A percentile compares a stretch with the other conserved stretches of the same genome.
These are phyloP conservation scores for Agrilus mali DNA, from an alignment of 2,888 invertebrate genomes.

Conservation along the genomic window DNA sequence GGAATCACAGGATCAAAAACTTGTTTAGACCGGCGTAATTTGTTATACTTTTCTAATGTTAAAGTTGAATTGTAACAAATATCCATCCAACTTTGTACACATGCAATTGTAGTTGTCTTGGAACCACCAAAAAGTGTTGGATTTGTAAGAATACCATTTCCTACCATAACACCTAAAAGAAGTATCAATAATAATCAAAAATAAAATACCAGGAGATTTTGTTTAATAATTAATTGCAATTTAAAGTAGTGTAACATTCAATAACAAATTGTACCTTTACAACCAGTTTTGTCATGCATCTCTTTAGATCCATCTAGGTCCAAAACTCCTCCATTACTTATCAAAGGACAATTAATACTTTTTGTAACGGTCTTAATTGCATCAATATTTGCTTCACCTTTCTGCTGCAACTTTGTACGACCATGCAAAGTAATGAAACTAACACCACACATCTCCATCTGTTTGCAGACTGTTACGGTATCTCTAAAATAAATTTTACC, in stretches of 20 bases:
- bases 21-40: constrained; percentile 4
- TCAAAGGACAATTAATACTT: constrained; percentile 64
- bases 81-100: constrained; percentile 72
- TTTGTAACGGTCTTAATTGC: constrained; percentile 61
- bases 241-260: neutral
- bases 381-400: constrained; percentile 55
- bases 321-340: constrained; percentile 88
- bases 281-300: constrained; percentile 54
- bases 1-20: constrained; percentile 19
- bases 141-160: constrained; percentile 80
- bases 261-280: constrained; percentile 45
- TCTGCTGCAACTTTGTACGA: constrained; percentile 71
- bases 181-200: constrained; percentile 3
- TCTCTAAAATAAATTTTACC: constrained; percentile 29
- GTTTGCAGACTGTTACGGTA: constrained; percentile 69
- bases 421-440: constrained; percentile 87
- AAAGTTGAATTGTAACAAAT: constrained; percentile 45
- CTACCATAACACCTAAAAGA: constrained; percentile 70
- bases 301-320: constrained; percentile 55
- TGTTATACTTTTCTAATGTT: constrained; percentile 15
- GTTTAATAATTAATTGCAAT: no score
- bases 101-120: constrained; percentile 54
- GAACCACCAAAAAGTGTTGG: constrained; percentile 77
- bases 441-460: constrained; percentile 74
- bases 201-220: no score